Conservation (phyloP, 2,113 vertebrate species). For the Protobothrops mucrosquamatus region DNA sequence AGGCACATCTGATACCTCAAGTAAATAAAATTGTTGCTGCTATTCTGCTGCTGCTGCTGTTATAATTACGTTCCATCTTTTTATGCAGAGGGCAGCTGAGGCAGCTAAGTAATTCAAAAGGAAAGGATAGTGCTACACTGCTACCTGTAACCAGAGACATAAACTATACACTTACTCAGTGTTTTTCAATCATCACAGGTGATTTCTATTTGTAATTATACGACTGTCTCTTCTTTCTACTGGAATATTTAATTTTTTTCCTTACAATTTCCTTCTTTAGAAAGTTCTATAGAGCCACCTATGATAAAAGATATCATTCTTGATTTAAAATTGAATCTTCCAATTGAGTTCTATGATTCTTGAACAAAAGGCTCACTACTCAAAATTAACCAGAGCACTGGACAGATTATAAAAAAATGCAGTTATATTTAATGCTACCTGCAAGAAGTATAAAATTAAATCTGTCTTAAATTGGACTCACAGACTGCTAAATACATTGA, state of each 20-base stretch:
- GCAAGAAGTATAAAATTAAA: neutral
- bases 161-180: neutral
- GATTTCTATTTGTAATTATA: neutral
- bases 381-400: neutral
- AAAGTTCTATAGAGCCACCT: neutral
- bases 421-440: neutral
- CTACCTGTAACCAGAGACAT: neutral
- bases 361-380: neutral
- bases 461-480: neutral
- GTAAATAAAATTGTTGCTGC: neutral
- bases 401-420: neutral
- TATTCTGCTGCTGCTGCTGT: no score
- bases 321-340: neutral
- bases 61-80: neutral
- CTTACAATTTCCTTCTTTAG: no score
- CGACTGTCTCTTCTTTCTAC: neutral
- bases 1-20: rapidly evolving
- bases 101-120: neutral
- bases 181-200: neutral
- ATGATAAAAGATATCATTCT: neutral
- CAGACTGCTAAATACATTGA: neutral
- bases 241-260: neutral
- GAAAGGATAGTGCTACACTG: neutral
- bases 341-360: neutral
- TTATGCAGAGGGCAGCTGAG: neutral